Conservation (phyloP, 2,888 invertebrate species). For the Watsonalla binaria region DNA sequence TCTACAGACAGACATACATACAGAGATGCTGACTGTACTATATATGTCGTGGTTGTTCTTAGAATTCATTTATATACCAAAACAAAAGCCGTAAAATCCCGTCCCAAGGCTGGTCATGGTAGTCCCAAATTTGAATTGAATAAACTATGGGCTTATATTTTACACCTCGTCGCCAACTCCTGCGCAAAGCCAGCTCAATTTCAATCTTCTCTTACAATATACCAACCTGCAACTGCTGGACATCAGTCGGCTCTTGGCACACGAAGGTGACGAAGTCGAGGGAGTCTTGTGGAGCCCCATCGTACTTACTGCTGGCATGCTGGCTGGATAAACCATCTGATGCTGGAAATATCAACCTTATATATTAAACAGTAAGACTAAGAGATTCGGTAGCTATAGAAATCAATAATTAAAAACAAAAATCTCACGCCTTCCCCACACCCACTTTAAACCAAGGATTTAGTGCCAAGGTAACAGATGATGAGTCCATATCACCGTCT, state of each 20-base stretch:
- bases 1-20: no score
- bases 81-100: no score
- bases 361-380: constrained; percentile 2
- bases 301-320: constrained; percentile 81
- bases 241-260: constrained; percentile 92
- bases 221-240: constrained; percentile 84
- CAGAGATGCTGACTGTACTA: no score
- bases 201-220: neutral
- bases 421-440: no score
- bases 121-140: no score
- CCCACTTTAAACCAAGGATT: no score
- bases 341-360: constrained; percentile 29
- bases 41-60: no score
- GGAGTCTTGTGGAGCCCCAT: constrained; percentile 87
- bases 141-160: neutral
- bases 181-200: neutral
- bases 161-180: neutral
- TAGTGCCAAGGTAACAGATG: no score
- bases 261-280: constrained; percentile 98
- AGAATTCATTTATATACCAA: no score
- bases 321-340: constrained; percentile 58
- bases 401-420: no score
- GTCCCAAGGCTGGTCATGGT: no score
- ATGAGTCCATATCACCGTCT: no score
- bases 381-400: neutral